Evolutionary conservation across 2,888 invertebrate species (phyloP), one percentile per base, ranked within the genome.

Genomic region (Ochlodes sylvanus): DNA sequence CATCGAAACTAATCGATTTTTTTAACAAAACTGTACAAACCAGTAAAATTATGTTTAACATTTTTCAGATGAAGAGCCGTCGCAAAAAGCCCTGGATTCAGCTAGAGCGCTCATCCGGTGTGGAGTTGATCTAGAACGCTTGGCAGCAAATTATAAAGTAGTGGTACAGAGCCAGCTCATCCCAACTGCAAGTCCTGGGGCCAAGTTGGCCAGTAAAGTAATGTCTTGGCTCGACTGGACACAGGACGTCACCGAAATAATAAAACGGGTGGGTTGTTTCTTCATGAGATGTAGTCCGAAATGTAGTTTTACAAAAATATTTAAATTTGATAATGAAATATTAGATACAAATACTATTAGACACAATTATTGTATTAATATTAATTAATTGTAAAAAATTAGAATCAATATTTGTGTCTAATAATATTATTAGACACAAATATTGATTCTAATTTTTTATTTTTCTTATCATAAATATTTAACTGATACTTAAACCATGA

Each of bases 81-180:
- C 95, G 4, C 14, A 4, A 4, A n/a, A 50, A 38, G 62, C 62
- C 19, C n/a, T 96, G 19, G 81, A 92, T 0, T 94, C 95, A 0
- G 92, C 93, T 3, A 90, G 94, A 60, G 83, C 89, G 1, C 81
- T 96, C 1, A 94, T 96, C 41, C 83, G 86, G 7, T 95, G 94
- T 71, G 96, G 96, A 0, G 92, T 96, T 0, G 84, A 90, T 21
- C 82, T 89, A 14, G 95, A 95, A 0, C 94, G 94, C 74, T 92
- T 96, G n/a, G 79, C 87, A 4, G 73, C 87, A 0, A 82, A 95
- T 73, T 96, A 95, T 77, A 90, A 93, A 44, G 79, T 96, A 55
- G 89, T 95, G 4, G 96, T 94, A 0, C 96, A 96, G 76, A 86
- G 94, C 47, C 94, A 94, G 73, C 84, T 94, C 1, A 74, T 77